A percentile compares a stretch with the other conserved stretches of the same genome.
Evolutionary conservation across 1,140 invertebrate species (phyloP).

Genomic region (Brachionus sp.): DNA sequence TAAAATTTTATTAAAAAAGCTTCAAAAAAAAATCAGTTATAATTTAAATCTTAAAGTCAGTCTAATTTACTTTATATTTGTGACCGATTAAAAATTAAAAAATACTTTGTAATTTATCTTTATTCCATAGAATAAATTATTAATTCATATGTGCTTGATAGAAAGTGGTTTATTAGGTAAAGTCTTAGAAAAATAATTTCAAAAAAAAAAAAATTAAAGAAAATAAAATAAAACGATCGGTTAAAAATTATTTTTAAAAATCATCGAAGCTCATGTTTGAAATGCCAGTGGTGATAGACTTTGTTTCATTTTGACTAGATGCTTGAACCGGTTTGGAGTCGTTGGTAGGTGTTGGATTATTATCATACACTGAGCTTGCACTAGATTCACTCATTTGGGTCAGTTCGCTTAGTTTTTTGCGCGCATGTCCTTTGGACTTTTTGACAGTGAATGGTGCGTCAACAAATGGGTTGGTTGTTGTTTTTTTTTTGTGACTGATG

Average conservation of each 20-base stretch:
- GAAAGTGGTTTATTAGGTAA: neutral
- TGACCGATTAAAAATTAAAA: neutral
- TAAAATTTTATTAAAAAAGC: too few species aligned
- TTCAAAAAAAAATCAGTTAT: too few species aligned
- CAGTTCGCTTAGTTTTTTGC: constrained; percentile 4
- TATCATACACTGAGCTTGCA: neutral
- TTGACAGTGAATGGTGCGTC: constrained; percentile 36
- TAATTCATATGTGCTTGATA: neutral
- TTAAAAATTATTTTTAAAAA: neutral
- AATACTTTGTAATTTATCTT: neutral
- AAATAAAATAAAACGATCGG: neutral
- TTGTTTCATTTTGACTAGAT: constrained; percentile 11
- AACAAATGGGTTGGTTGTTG: neutral
- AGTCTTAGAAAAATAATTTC: neutral
- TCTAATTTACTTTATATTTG: too few species aligned
- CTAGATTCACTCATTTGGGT: neutral
- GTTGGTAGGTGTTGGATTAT: neutral
- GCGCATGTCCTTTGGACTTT: neutral
- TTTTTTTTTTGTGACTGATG: neutral
- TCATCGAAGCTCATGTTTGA: constrained; percentile 45
- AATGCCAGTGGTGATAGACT: neutral
- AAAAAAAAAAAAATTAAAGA: neutral
- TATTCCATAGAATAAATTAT: neutral
- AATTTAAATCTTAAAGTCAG: neutral
- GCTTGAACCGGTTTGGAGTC: neutral